Base-by-base conservation (phyloP, 2,797 vertebrate genomes). In the Schizopygopsis malacanthus region DNA sequence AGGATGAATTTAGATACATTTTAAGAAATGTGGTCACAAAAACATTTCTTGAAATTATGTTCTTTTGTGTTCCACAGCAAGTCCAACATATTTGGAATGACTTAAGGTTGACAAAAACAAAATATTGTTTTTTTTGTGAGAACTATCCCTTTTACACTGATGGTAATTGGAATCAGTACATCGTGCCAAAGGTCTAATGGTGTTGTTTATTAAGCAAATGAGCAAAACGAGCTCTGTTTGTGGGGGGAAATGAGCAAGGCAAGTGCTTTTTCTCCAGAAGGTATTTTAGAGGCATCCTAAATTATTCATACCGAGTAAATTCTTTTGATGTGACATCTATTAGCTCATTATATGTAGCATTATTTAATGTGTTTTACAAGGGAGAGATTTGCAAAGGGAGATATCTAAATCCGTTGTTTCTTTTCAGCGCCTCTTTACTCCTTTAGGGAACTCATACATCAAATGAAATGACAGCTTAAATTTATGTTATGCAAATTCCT, bases 251-350 rank as follows among this genome's bases (percentile, higher is more conserved):
- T 63, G 80, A 85, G 82, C 82, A 52, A 88, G 45, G 82, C 83
- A 89, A 81, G 79, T n/a, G 15, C 86, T 83, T 67, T 69, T 89
- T 81, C 81, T 86, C 89, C 86, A 83, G 89, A 91, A 93, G 87
- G 88, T 89, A 84, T 92, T 92, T 92, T 90, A 91, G 79, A 75
- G 39, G 70, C 28, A 12, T 89, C 85, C 90, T 94, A 75, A 94
- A 93, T 95, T 90, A 95, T 94, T 95, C 90, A 95, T 90, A 86
- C 81, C 33, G 41, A 80, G 13, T 88, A 91, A 91, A 92, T 93
- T 89, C 90, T 90, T 91, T 90, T 92, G 88, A 92, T 93, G 88
- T 91, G 89, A 89, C 90, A 89, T 92, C 91, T 94, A 92, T 93
- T 93, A 88, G 88, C 89, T 89, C 86, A 81, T 89, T 87, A 90